These are phyloP conservation scores for Mus spicilegus DNA, from an alignment of 2,113 vertebrate genomes.

Conservation along the genomic window DNA sequence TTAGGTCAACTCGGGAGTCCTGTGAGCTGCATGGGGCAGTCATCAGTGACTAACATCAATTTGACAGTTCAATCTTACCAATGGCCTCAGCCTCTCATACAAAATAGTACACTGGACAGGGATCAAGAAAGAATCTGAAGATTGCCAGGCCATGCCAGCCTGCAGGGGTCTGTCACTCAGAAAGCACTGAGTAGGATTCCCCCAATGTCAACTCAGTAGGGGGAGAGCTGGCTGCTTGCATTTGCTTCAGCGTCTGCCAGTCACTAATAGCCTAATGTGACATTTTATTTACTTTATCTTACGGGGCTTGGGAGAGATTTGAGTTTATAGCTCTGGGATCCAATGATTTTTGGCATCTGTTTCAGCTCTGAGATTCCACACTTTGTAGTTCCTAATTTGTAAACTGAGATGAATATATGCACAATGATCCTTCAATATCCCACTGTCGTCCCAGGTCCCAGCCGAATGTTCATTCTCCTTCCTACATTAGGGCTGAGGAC, in stretches of 20 bases:
- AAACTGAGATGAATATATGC: neutral
- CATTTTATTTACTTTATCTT: neutral
- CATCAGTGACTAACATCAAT: no score
- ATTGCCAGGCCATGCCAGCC: rapidly evolving
- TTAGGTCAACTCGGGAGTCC: neutral
- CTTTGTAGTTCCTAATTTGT: neutral
- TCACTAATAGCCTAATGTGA: neutral
- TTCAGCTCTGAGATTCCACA: neutral
- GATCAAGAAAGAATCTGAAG: neutral
- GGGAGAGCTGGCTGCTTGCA: neutral
- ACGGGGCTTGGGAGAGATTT: neutral
- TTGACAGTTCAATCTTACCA: neutral
- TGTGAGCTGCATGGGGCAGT: neutral
- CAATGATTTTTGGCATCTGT: neutral
- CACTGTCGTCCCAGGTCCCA: rapidly evolving
- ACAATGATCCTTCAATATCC: neutral
- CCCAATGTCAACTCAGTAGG: neutral
- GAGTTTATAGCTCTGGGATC: neutral
- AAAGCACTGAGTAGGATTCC: neutral
- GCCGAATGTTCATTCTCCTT: neutral
- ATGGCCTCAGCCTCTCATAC: neutral
- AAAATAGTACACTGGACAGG: neutral
- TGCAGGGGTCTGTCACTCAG: neutral
- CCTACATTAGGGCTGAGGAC: neutral
- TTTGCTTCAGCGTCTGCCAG: neutral